These are phyloP conservation scores for Phalacrocorax carbo DNA, from an alignment of 2,113 vertebrate species.

Conservation along the genomic window DNA sequence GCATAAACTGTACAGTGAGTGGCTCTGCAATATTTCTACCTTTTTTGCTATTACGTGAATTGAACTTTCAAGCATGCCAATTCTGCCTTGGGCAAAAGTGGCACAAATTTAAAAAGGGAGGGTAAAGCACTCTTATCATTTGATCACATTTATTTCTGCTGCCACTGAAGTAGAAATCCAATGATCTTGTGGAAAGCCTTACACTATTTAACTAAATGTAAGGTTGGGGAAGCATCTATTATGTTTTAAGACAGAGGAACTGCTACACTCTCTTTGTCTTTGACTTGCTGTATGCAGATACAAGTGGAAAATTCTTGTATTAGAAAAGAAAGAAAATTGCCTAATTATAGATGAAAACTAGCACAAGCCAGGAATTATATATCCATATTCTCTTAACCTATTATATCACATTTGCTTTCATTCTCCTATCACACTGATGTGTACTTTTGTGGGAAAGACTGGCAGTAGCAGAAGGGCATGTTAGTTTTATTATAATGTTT, in stretches of 20 bases:
- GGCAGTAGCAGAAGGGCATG: not conserved
- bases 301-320: not conserved
- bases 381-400: not conserved
- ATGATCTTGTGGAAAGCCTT: not conserved
- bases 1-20: not conserved
- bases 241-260: not conserved
- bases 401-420: not conserved
- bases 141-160: constrained; percentile 22
- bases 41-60: not conserved
- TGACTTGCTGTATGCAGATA: not conserved
- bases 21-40: not conserved
- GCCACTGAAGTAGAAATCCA: not conserved
- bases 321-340: not conserved
- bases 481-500: not conserved
- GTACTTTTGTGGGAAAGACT: not conserved
- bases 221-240: not conserved
- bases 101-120: constrained; percentile 10
- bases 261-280: not conserved
- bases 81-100: constrained; percentile 12
- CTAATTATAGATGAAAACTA: not conserved
- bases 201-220: not conserved
- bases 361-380: not conserved
- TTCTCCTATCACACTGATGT: not conserved
- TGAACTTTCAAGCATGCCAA: not conserved
- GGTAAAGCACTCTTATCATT: not conserved